Base-by-base conservation (phyloP, 2,113 vertebrate genomes). In the Oreochromis tanganicae region DNA sequence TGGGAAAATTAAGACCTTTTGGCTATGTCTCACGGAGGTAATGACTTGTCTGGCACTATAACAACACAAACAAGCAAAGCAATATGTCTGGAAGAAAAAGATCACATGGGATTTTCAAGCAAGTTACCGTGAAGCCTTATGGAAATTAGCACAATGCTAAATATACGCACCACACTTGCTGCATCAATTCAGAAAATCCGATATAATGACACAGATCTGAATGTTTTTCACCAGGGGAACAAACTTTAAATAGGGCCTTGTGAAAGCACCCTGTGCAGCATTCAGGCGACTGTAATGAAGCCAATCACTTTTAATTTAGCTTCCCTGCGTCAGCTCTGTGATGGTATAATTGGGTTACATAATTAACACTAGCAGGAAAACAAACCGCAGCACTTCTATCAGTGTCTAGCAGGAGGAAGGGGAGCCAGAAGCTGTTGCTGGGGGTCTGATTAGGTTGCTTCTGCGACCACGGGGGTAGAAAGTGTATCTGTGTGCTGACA, bases 291-390 rank as follows among this genome's bases (percentile, higher is more conserved):
- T 79, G 92, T 95, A 96, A 95, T 96, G 95, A 95, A 95, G 91
- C 93, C 93, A 92, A 95, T 95, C 94, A 93, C 94, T 95, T 95
- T 95, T 94, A 94, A 94, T 95, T 95, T 94, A 93, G 91, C 88
- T 87, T 93, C 87, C 46, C 88, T 88, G 90, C 85, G 66, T 94
- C 93, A 93, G 84, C 87, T 73, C 84, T 92, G 89, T 94, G 93
- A 95, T 93, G 91, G 91, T 94, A 84, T 96, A 96, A 96, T 96
- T 96, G 93, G 94, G 92, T 94, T 94, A 95, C 93, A 93, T 94
- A 95, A 96, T 95, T 95, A 95, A 94, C 92, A 94, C 90, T 82
- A 83, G 91, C 95, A 89, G 91, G 87, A 93, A 94, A 95, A 96
- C 90, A 95, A 95, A 94, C 90, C 24, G 21, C 89, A 86, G 48